Evolutionary conservation across 2,888 invertebrate genomes (phyloP), one percentile per base, ranked within the genome.

Genomic region (Cephonodes hylas): DNA sequence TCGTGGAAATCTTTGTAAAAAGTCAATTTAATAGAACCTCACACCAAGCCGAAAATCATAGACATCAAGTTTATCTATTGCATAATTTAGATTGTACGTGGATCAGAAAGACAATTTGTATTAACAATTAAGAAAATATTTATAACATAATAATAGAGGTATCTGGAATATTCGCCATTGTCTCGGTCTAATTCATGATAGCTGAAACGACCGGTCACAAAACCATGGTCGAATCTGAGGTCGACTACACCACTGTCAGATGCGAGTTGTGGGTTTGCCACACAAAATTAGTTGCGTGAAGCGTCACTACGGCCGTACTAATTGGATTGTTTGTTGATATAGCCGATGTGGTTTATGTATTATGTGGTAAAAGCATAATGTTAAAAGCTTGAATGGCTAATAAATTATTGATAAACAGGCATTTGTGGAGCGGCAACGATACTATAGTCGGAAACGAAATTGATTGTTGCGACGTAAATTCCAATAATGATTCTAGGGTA

Each of bases 281-380:
- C 27, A 53, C 48, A 53, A 53, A 53, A 27, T 53, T 53, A 53
- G 48, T 18, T 53, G 48, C 15, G 27, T 18, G 27, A 8, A 27
- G 48, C 27, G n/a, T n/a, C n/a, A 27, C 18, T 15, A 8, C 48
- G 6, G 27, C 38, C n/a, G 15, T 53, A 53, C 45, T 46, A 46
- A 46, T 46, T 46, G 45, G 45, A 46, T 46, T 46, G 45, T 46
- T 46, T 46, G 45, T 46, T 46, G 45, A 23, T 46, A 46, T 46
- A 4, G 45, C 23, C 23, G 13, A 13, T 46, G 45, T 27, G 48
- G 48, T 53, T 53, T 53, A 53, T 53, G 27, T 27, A 53, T 53
- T 15, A 27, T 27, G 27, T 15, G 3, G 27, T 31, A 45, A 22
- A 8, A 8, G 22, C 45, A 15, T 25, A 22, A 20, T 23, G 48